These are phyloP conservation scores for Dryococelus australis DNA, from an alignment of 2,888 invertebrate species.

Conservation along the genomic window DNA sequence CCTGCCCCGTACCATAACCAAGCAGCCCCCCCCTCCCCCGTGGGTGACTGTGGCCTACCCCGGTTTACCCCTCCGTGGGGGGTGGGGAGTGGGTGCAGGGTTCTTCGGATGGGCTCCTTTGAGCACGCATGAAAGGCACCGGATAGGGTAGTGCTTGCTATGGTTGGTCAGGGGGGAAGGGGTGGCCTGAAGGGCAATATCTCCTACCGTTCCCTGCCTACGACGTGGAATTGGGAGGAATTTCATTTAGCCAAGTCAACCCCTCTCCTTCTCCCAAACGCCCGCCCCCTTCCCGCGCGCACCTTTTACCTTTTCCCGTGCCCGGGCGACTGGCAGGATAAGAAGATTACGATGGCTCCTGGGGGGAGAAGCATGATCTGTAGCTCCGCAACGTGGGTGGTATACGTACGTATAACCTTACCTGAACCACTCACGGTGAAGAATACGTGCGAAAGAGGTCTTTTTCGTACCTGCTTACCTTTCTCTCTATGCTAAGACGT, in stretches of 20 bases:
- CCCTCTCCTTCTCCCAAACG: background rate
- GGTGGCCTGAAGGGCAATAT: background rate
- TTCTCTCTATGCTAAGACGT: background rate
- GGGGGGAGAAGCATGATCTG: background rate
- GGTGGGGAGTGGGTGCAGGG: background rate
- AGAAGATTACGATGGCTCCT: background rate
- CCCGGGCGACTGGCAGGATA: background rate
- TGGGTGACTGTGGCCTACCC: background rate
- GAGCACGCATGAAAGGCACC: background rate
- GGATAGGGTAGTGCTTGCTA: too few relatives aligned
- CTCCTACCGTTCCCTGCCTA: conserved; percentile 2
- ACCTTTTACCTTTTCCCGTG: background rate
- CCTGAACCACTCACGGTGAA: background rate
- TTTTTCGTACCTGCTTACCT: background rate
- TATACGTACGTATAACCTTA: background rate
- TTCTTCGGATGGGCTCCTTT: background rate
- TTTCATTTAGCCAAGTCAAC: background rate
- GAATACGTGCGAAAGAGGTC: background rate
- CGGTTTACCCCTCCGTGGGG: background rate
- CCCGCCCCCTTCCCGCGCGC: background rate
- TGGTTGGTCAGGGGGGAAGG: background rate
- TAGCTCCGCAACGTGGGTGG: background rate
- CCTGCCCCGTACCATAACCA: background rate
- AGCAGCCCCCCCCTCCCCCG: too few relatives aligned
- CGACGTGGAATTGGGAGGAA: background rate